Base-by-base conservation (phyloP, 2,797 vertebrate species). In the Sternotherus odoratus region DNA sequence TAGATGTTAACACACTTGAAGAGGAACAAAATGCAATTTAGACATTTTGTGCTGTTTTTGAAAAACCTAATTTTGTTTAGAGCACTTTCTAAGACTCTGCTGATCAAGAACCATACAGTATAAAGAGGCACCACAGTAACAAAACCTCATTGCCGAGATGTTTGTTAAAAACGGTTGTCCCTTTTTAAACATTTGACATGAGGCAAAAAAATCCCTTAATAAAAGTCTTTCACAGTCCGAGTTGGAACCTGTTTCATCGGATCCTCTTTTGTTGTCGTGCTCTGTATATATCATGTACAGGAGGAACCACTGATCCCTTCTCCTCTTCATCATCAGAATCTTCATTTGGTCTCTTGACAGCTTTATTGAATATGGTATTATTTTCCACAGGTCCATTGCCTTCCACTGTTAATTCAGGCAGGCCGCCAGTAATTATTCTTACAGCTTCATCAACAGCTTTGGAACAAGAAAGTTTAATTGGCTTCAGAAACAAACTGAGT, bases 281-380 rank as follows among this genome's bases (percentile, higher is more conserved):
- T 83, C 99, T 99, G 98, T 99, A 99, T 96, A 99, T 99, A 98
- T 99, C 99, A 3, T 99, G 99, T 88, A 99, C 98, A 0, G 99
- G 99, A 5, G 99, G 99, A 36, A 99, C 99, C 11, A 99, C 98
- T 0, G 99, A 98, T 50, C 99, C 99, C 97, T 99, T 99, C 95
- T 99, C 99, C 84, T 99, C 99, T 0, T 99, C 99, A 9, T 99
- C 99, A 0, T 99, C 99, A 0, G 99, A 99, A 92, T 99, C 99
- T 23, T 99, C 99, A 0, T 99, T 99, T 88, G 99, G 98, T 98
- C 99, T 99, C 97, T 99, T 99, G n/a, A 99, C 98, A 43, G 99
- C 97, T 98, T 99, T 99, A 88, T 97, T 98, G 95, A 98, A 97
- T 12, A 98, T 92, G 0, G 98, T 93, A 4, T 99, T 99, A 82